These are phyloP conservation scores for Saguinus midas DNA, from an alignment of 2,113 vertebrate species.

Conservation along the genomic window DNA sequence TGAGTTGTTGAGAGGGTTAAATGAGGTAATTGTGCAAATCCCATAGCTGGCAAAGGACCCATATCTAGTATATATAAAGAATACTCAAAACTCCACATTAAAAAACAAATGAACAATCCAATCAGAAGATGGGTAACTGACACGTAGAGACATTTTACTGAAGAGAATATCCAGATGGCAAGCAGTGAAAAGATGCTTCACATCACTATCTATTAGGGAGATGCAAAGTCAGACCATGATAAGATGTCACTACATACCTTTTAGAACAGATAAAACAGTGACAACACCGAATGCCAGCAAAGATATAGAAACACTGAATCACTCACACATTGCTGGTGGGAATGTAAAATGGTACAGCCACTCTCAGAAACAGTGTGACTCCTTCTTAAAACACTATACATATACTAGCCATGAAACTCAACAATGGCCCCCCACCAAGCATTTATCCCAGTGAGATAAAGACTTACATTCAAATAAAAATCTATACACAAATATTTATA, in stretches of 20 bases:
- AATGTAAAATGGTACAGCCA: not conserved
- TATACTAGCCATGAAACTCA: not conserved
- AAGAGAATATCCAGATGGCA: not conserved
- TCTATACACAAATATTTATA: not conserved
- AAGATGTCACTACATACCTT: not conserved
- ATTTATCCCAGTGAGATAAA: not conserved
- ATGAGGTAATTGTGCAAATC: not conserved
- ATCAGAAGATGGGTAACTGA: not conserved
- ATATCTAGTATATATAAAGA: not conserved
- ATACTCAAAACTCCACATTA: not conserved
- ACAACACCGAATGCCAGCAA: not conserved
- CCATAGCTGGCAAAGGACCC: not conserved
- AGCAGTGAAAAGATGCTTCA: not conserved
- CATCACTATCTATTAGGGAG: not conserved
- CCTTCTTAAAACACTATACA: not conserved
- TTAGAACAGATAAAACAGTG: not conserved
- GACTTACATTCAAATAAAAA: not conserved
- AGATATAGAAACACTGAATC: not conserved
- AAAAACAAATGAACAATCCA: not conserved
- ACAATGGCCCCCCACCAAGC: not conserved
- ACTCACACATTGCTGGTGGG: not conserved
- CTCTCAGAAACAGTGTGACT: not conserved
- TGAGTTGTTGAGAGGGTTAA: not conserved
- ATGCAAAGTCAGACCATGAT: not conserved
- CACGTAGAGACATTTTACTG: not conserved